Conservation (phyloP, 2,797 vertebrate species). For the Mormyrops attenuatus region DNA sequence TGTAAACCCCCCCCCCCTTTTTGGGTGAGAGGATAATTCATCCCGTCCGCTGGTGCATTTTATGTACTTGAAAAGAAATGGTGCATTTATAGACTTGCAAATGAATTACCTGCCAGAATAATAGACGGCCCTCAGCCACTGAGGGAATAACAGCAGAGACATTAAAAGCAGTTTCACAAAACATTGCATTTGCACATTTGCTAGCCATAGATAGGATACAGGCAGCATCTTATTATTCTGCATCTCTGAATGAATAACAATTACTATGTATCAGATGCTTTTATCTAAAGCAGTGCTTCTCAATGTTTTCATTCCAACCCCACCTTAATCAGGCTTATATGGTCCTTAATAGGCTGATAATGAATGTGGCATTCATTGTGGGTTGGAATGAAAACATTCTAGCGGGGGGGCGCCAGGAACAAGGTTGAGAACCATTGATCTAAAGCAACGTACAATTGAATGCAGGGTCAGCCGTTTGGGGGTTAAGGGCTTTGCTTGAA, state of each 20-base stretch:
- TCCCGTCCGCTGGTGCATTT: not conserved
- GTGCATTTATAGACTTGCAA: not conserved
- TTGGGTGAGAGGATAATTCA: not conserved
- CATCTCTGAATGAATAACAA: not conserved
- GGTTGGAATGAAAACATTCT: not conserved
- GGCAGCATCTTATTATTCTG: not conserved
- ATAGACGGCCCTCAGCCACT: not conserved
- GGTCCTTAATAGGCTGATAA: not conserved
- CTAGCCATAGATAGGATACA: not conserved
- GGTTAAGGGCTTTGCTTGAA: not conserved
- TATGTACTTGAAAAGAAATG: not conserved
- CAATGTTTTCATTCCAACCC: not conserved
- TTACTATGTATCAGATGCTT: not conserved
- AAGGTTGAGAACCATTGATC: not conserved
- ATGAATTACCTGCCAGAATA: not conserved
- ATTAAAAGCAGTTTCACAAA: not conserved
- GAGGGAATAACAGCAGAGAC: not conserved
- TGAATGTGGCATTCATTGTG: not conserved
- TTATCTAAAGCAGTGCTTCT: not conserved
- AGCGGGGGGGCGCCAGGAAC: too few species aligned
- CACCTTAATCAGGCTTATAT: not conserved
- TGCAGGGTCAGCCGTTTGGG: not conserved
- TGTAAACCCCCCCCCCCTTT: not conserved
- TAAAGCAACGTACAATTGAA: not conserved
- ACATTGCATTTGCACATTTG: not conserved